A percentile compares a stretch with the other conserved stretches of the same genome.
These are phyloP conservation scores for Phyto melanocephala DNA, from an alignment of 2,888 invertebrate genomes.

Conservation along the genomic window DNA sequence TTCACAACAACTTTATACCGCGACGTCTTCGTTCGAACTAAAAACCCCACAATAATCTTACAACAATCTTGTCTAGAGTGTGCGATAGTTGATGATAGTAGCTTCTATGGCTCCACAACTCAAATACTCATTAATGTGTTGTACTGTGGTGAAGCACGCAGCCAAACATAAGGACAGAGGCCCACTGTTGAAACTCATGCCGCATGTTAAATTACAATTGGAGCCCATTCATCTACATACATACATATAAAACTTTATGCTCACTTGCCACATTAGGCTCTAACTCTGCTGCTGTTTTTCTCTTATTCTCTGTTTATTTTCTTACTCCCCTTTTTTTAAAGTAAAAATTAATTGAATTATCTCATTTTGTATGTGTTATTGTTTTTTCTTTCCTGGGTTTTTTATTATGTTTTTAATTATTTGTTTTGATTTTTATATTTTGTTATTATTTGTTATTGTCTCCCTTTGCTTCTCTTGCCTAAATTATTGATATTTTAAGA, in stretches of 20 bases:
- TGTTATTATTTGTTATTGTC: no score
- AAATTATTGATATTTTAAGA: not conserved
- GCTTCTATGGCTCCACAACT: constrained; percentile 26
- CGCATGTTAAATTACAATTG: constrained; percentile 41
- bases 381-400: no score
- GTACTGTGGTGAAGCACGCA: not conserved
- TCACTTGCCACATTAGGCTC: not conserved
- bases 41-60: constrained; percentile 40
- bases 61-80: constrained; percentile 36
- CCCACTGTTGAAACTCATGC: not conserved
- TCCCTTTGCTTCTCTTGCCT: no score
- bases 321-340: constrained; percentile 6
- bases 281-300: not conserved
- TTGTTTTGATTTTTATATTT: no score
- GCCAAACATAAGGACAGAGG: not conserved
- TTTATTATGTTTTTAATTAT: no score
- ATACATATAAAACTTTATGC: no score
- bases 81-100: not conserved
- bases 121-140: constrained; percentile 21
- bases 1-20: constrained; percentile 45
- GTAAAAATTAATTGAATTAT: constrained; percentile 49
- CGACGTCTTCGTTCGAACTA: constrained; percentile 53
- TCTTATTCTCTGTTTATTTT: not conserved
- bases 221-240: constrained; percentile 16
- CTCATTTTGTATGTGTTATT: not conserved